Evolutionary conservation across 2,797 vertebrate species (phyloP).

Genomic region (Amphiprion clarkii): DNA sequence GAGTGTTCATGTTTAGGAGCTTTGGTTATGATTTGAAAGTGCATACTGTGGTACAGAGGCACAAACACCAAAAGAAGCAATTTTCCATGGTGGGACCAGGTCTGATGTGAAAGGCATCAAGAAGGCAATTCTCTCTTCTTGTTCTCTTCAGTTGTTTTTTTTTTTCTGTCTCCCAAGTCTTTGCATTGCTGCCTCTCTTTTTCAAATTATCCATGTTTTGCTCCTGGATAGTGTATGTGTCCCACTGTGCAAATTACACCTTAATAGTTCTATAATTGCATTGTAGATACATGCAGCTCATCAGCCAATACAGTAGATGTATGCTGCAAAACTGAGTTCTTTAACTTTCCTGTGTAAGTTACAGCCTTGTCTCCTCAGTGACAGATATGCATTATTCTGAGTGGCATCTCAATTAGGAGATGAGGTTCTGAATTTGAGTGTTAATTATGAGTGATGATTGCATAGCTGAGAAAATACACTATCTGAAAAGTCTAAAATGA

Average conservation of each 20-base stretch:
- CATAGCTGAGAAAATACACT: neutral
- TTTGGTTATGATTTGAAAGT: slow-evolving; percentile 72
- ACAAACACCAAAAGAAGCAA: slow-evolving; percentile 66
- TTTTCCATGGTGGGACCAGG: slow-evolving; percentile 48
- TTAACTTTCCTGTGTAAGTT: slow-evolving; percentile 28
- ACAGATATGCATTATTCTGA: slow-evolving; percentile 30
- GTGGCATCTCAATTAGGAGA: slow-evolving; percentile 27
- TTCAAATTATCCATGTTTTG: too few species aligned
- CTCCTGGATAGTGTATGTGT: neutral
- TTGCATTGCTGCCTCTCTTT: slow-evolving; percentile 22
- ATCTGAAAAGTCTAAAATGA: neutral
- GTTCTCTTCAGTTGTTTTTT: neutral
- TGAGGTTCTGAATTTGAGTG: slow-evolving; percentile 7
- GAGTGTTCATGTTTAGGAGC: slow-evolving; percentile 62
- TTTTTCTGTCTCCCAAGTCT: neutral
- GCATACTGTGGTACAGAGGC: slow-evolving; percentile 32
- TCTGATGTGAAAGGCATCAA: slow-evolving; percentile 55
- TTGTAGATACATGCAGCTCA: slow-evolving; percentile 1
- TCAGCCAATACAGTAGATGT: neutral
- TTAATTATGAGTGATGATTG: slow-evolving; percentile 25
- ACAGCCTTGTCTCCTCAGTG: slow-evolving; percentile 20
- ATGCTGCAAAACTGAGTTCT: neutral
- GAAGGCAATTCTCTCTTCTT: slow-evolving; percentile 61
- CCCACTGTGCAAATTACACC: slow-evolving; percentile 28
- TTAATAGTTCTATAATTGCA: slow-evolving; percentile 22